phyloP scores from a whole-genome alignment of 2,888 invertebrate species.

The Caenorhabditis wallacei region DNA sequence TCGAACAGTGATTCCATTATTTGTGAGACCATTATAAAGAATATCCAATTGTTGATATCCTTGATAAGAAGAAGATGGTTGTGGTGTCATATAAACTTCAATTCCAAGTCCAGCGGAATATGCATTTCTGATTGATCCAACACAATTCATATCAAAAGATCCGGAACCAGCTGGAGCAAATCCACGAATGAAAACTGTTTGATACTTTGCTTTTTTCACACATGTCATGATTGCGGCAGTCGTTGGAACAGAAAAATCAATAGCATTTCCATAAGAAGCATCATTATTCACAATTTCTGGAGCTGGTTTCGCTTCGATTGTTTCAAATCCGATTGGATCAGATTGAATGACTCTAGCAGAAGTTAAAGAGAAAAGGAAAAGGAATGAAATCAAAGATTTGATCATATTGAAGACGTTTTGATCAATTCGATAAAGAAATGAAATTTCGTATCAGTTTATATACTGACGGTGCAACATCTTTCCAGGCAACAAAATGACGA shows the following conservation, averaged over 20 bases:
- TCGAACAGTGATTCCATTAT: conserved; percentile 61
- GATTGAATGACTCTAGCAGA: conserved; percentile 20
- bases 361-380: conserved; percentile 32
- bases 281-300: conserved; percentile 50
- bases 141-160: conserved; percentile 63
- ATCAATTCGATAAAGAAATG: conserved; percentile 20
- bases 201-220: conserved; percentile 55
- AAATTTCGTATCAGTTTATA: conserved; percentile 3
- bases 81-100: conserved; percentile 73
- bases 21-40: conserved; percentile 59
- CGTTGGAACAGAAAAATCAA: conserved; percentile 61
- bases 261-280: conserved; percentile 54
- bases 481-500: conserved; percentile 34
- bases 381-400: conserved; percentile 16
- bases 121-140: conserved; percentile 66
- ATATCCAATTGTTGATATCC: conserved; percentile 66
- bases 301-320: conserved; percentile 39
- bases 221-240: conserved; percentile 45
- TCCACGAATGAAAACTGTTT: conserved; percentile 61
- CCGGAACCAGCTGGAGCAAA: conserved; percentile 68
- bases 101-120: conserved; percentile 68
- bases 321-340: conserved; percentile 23
- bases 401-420: conserved; percentile 13
- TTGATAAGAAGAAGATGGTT: conserved; percentile 42
- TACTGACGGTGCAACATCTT: neutral